Evolutionary conservation across 1,140 invertebrate genomes (phyloP).

Genomic region (Sycophila sp.): DNA sequence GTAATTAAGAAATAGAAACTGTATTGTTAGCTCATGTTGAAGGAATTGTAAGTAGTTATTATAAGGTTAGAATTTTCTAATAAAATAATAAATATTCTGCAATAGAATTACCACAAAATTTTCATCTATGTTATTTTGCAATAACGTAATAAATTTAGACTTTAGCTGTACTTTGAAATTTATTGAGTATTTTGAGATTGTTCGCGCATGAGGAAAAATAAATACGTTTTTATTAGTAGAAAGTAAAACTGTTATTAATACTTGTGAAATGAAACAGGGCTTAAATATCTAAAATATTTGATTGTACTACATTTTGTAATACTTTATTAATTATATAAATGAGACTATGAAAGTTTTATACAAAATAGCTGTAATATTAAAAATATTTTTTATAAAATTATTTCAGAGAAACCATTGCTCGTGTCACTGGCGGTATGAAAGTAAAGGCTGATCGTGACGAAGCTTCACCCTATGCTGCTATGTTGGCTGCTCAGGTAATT

Average conservation of each 20-base stretch:
- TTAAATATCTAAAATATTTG: slow-evolving; percentile 1
- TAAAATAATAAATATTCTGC: too few species aligned
- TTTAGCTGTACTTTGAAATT: too few species aligned
- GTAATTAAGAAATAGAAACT: too few species aligned
- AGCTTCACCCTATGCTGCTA: slow-evolving; percentile 99
- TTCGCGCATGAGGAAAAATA: slow-evolving; percentile 57
- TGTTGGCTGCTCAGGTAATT: slow-evolving; percentile 97
- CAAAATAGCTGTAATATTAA: too few species aligned
- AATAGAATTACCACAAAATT: too few species aligned
- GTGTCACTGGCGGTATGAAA: slow-evolving; percentile 99
- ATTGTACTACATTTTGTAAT: neutral
- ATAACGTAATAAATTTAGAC: too few species aligned
- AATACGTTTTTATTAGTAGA: slow-evolving; percentile 37
- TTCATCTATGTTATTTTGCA: too few species aligned
- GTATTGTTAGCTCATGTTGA: too few species aligned
- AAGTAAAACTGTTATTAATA: neutral
- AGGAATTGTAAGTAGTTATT: too few species aligned
- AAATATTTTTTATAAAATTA: neutral
- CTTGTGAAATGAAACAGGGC: neutral
- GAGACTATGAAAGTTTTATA: too few species aligned
- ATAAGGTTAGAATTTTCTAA: too few species aligned
- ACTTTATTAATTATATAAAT: neutral
- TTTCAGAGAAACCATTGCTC: slow-evolving; percentile 93
- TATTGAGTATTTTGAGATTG: too few species aligned
- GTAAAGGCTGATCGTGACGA: slow-evolving; percentile 99